phyloP scores from a whole-genome alignment of 2,113 vertebrate genomes.

The Podarcis muralis region DNA sequence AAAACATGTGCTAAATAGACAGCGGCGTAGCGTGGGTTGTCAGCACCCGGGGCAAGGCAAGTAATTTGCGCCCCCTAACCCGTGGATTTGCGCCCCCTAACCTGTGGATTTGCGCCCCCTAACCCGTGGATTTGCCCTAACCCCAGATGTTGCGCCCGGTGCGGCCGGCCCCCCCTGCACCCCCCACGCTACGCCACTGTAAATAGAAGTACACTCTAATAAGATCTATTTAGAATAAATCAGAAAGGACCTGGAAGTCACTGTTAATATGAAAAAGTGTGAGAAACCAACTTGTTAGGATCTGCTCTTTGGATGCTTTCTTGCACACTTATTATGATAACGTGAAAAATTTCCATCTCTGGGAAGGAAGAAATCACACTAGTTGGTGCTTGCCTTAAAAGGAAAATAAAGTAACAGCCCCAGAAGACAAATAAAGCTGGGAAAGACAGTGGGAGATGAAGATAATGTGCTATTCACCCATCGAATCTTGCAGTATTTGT shows the following conservation, averaged over 20 bases:
- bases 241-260: constrained; percentile 59
- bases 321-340: constrained; percentile 59
- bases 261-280: constrained; percentile 55
- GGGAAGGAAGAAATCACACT: constrained; percentile 57
- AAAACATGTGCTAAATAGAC: constrained; percentile 55
- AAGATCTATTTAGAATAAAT: constrained; percentile 52
- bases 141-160: no score
- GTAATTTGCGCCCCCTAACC: no score
- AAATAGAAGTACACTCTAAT: constrained; percentile 47
- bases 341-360: constrained; percentile 41
- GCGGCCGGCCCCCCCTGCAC: no score
- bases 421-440: constrained; percentile 68
- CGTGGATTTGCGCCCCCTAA: no score
- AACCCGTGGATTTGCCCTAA: no score
- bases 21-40: no score
- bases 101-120: no score
- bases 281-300: constrained; percentile 58
- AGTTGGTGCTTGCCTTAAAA: constrained; percentile 58
- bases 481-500: constrained; percentile 66
- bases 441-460: constrained; percentile 63
- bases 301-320: constrained; percentile 48
- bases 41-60: no score
- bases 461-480: constrained; percentile 58
- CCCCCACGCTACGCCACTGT: no score
- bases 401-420: constrained; percentile 62